Evolutionary conservation across 2,888 invertebrate genomes (phyloP).

Genomic region (Erebia aethiops): DNA sequence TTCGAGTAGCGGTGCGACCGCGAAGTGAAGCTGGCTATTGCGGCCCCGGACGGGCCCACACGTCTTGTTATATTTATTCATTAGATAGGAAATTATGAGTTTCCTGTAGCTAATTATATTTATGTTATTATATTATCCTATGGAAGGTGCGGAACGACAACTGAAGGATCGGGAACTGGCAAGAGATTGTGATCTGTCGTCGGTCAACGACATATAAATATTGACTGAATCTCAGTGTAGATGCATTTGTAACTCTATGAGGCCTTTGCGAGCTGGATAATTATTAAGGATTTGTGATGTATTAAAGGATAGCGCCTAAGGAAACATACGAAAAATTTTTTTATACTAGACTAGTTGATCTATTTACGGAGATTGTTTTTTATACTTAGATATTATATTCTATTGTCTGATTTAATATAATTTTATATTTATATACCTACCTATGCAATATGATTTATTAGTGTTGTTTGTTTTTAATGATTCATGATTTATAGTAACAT

Average conservation of each 20-base stretch:
- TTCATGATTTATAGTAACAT: slow-evolving; percentile 72
- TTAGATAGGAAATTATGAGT: slow-evolving; percentile 82
- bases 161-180: slow-evolving; percentile 77
- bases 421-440: slow-evolving; percentile 80
- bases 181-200: slow-evolving; percentile 83
- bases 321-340: slow-evolving; percentile 83
- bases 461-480: slow-evolving; percentile 83
- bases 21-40: slow-evolving; percentile 79
- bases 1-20: slow-evolving; percentile 80
- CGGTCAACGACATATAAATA: slow-evolving; percentile 83
- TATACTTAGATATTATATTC: slow-evolving; percentile 83
- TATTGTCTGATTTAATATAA: slow-evolving; percentile 83
- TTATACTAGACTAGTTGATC: slow-evolving; percentile 83
- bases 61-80: slow-evolving; percentile 81
- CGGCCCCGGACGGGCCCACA: slow-evolving; percentile 65
- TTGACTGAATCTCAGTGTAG: slow-evolving; percentile 84
- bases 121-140: slow-evolving; percentile 76
- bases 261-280: slow-evolving; percentile 83
- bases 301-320: slow-evolving; percentile 84
- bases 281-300: slow-evolving; percentile 83
- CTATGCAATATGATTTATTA: slow-evolving; percentile 80
- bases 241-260: slow-evolving; percentile 84
- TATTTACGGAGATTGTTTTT: slow-evolving; percentile 84
- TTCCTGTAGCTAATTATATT: slow-evolving; percentile 82
- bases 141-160: slow-evolving; percentile 78